Evolutionary conservation across 2,888 invertebrate species (phyloP).

Genomic region (Agrochola macilenta): DNA sequence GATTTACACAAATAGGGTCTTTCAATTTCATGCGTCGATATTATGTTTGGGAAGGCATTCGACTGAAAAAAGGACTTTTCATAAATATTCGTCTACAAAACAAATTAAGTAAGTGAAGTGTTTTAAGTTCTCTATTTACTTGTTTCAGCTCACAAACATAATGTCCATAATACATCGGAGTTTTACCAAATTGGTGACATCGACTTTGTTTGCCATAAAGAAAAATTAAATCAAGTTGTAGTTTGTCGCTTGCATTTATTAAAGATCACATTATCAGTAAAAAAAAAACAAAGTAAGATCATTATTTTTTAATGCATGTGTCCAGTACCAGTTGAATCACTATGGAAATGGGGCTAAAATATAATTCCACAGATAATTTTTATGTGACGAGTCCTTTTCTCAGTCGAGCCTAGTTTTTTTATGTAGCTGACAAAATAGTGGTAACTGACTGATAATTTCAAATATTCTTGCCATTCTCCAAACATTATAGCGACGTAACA

Average conservation of each 20-base stretch:
- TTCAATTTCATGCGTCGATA: conserved; percentile 24
- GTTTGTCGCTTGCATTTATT: conserved; percentile 1
- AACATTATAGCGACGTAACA: conserved; percentile 29
- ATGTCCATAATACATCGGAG: background rate
- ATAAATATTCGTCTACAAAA: background rate
- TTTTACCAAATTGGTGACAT: background rate
- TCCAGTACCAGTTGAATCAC: background rate
- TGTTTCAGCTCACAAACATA: background rate
- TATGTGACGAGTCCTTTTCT: conserved; percentile 5
- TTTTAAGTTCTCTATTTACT: background rate
- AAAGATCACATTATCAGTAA: background rate
- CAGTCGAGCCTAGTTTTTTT: conserved; percentile 35
- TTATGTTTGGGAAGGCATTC: conserved; percentile 38
- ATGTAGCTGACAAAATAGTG: conserved; percentile 16
- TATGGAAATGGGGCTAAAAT: background rate
- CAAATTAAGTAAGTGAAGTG: background rate
- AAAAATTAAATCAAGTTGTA: background rate
- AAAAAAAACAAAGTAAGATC: background rate
- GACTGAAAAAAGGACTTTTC: conserved; percentile 22
- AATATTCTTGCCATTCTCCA: conserved; percentile 35
- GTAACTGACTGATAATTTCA: conserved; percentile 50
- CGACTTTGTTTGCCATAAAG: background rate
- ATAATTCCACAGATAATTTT: background rate
- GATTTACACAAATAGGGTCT: conserved; percentile 53
- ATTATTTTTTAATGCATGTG: background rate